A percentile compares a stretch with the other conserved stretches of the same genome.
Conservation (phyloP, 2,113 vertebrate species). For the Tretioscincus oriximinensis region DNA sequence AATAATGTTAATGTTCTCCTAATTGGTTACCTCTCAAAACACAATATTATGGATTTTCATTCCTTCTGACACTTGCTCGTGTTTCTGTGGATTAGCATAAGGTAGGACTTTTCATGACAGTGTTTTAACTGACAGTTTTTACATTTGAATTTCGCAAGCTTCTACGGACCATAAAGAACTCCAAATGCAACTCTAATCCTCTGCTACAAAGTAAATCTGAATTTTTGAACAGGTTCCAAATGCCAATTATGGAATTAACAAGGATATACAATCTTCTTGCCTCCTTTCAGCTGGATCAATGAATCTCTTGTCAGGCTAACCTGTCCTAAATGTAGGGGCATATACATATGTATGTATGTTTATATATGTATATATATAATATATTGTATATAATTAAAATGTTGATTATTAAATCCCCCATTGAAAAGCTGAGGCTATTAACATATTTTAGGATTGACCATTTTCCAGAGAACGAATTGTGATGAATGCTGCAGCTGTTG, state of each 20-base stretch:
- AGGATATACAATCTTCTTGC: conserved; percentile 53
- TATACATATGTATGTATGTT: background rate
- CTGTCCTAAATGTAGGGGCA: conserved; percentile 38
- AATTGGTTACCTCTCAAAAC: conserved; percentile 69
- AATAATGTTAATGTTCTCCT: conserved; percentile 68
- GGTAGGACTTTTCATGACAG: conserved; percentile 67
- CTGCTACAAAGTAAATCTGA: conserved; percentile 66
- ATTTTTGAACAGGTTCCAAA: conserved; percentile 71
- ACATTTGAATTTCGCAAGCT: conserved; percentile 76
- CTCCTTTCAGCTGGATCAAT: conserved; percentile 52
- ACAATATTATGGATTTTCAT: conserved; percentile 62
- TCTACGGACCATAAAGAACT: conserved; percentile 69
- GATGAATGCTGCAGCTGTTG: conserved; percentile 41
- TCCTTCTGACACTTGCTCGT: conserved; percentile 65
- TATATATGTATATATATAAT: background rate
- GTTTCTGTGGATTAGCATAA: conserved; percentile 71
- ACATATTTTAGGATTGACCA: conserved; percentile 54
- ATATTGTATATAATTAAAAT: conserved; percentile 27
- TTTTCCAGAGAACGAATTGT: conserved; percentile 41
- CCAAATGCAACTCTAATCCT: conserved; percentile 69
- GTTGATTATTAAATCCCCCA: conserved; percentile 56
- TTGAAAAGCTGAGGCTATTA: conserved; percentile 49
- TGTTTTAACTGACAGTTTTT: conserved; percentile 72
- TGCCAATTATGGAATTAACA: conserved; percentile 70
- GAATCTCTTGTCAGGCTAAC: conserved; percentile 53